Base-by-base conservation (phyloP, 2,888 invertebrate genomes). In the Drosophila antonietae region DNA sequence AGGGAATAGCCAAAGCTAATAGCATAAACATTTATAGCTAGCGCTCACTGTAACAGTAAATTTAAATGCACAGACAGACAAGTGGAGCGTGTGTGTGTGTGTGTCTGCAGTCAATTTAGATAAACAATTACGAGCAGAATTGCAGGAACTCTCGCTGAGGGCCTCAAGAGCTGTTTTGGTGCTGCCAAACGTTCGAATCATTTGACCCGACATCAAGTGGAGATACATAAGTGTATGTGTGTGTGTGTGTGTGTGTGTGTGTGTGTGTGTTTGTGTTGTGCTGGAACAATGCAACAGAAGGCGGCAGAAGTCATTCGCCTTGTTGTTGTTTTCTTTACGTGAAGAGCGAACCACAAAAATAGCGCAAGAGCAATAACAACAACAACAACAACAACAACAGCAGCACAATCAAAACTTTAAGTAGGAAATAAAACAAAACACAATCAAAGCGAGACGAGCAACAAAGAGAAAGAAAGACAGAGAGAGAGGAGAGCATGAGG, bases 121-220 rank as follows among this genome's bases (percentile, higher is more conserved):
- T 83, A 87, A 88, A 87, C 83, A 83, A 84, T 83, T 87, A 88
- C 88, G 88, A 64, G 83, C 80, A 69, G 73, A 87, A 87, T 83
- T 84, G 76, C 80, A 72, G 73, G 56, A 51, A 46, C 43, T 57
- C 49, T 47, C n/a, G 43, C 46, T 58, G 58, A 58, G 55, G 55
- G 55, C 55, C 55, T 55, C 55, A 41, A 58, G 58, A 58, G 58
- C 56, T 39, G 43, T 14, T 57, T 31, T 31, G 58, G 46, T n/a
- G 58, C 58, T 28, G 44, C 57, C 79, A 51, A 51, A 51, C 51
- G 85, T 84, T 81, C 82, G 81, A 64, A 88, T 88, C 80, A 88
- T 84, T 83, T 85, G 85, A 83, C 85, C 88, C 83, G 62, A 60
- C 82, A 66, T 79, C 82, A 81, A 81, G 81, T 81, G 84, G 75